These are phyloP conservation scores for rat (Rattus norvegicus) DNA, from an alignment of 2,113 vertebrate species.

Conservation along the genomic window GRCr8 NC_086027.1:112692001-112692500, in stretches of 20 bases:
- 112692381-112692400: not conserved
- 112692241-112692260: not conserved
- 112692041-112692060: too few relatives aligned
- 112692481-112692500: not conserved
- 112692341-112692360: too few relatives aligned
- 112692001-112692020: too few relatives aligned
- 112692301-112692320: not conserved
- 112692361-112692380: not conserved
- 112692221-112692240: not conserved
- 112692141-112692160: too few relatives aligned
- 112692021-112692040: too few relatives aligned
- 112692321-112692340: not conserved
- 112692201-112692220: not conserved
- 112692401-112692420: not conserved
- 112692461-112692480: not conserved
- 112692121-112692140: not conserved
- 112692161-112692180: not conserved
- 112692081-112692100: not conserved
- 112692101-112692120: not conserved
- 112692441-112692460: not conserved
- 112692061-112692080: too few relatives aligned
- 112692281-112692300: not conserved
- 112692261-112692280: not conserved
- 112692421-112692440: not conserved
- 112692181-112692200: not conserved